A percentile compares a stretch with the other conserved stretches of the same genome.
Conservation (phyloP, 2,797 vertebrate species). For the Steatocranus sp. region DNA sequence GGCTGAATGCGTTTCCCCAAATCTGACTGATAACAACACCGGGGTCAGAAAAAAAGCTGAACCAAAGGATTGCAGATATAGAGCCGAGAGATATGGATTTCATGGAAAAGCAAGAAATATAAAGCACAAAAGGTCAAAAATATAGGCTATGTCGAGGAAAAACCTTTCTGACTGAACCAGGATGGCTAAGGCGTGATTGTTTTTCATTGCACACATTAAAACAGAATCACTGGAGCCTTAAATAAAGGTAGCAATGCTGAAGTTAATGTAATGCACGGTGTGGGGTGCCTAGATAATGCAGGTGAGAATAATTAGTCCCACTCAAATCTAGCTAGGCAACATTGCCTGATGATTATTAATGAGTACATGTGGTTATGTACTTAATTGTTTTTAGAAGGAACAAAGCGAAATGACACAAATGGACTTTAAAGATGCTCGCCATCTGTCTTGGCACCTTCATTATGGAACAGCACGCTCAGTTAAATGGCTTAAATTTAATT, state of each 20-base stretch:
- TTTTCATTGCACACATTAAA: not conserved
- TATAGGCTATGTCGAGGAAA: too few species aligned
- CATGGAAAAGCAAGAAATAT: not conserved
- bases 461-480: not conserved
- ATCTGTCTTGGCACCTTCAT: not conserved
- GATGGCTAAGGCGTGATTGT: not conserved
- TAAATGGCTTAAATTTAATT: not conserved
- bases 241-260: not conserved
- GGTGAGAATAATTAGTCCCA: not conserved
- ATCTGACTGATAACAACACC: not conserved
- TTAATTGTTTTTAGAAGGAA: not conserved
- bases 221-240: not conserved
- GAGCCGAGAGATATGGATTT: not conserved
- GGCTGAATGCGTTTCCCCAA: not conserved
- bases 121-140: not conserved
- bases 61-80: not conserved
- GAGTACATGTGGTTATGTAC: not conserved
- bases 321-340: not conserved
- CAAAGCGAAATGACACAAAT: not conserved
- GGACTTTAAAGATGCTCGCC: not conserved
- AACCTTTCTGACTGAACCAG: not conserved
- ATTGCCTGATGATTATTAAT: not conserved
- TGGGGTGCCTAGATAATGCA: not conserved
- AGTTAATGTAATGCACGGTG: not conserved
- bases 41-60: not conserved